Evolutionary conservation across 2,888 invertebrate genomes (phyloP).

Genomic region (Seladonia tumulorum): DNA sequence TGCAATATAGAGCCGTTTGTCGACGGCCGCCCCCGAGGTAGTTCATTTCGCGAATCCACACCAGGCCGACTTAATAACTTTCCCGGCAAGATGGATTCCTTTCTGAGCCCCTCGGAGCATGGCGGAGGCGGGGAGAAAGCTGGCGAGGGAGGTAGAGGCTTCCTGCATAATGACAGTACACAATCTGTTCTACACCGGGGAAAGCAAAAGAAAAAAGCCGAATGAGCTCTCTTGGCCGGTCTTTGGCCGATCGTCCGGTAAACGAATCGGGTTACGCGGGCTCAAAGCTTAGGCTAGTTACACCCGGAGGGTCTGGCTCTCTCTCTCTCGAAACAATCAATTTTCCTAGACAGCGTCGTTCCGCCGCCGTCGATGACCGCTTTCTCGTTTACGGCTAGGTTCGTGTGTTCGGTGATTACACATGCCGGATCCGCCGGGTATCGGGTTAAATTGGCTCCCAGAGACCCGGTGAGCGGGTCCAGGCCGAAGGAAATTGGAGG

Average conservation of each 20-base stretch:
- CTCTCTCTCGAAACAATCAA: slow-evolving; percentile 29
- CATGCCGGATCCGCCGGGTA: slow-evolving; percentile 40
- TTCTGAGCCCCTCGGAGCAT: slow-evolving; percentile 47
- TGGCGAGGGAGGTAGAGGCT: no score
- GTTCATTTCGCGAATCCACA: slow-evolving; percentile 60
- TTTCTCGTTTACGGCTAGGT: slow-evolving; percentile 27
- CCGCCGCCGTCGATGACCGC: slow-evolving; percentile 14
- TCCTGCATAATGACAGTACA: not conserved
- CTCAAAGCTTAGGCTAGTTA: not conserved
- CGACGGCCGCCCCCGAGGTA: slow-evolving; percentile 54
- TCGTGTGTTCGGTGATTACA: slow-evolving; percentile 52
- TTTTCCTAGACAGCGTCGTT: slow-evolving; percentile 41
- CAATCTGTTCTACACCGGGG: not conserved
- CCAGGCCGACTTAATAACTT: slow-evolving; percentile 64
- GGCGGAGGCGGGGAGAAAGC: not conserved
- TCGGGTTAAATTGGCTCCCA: slow-evolving; percentile 51
- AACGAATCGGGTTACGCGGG: not conserved
- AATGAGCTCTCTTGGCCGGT: not conserved
- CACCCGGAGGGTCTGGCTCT: not conserved
- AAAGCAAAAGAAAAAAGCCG: not conserved
- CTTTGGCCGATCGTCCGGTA: not conserved
- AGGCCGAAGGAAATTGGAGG: slow-evolving; percentile 48
- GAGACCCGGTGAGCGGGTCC: slow-evolving; percentile 5
- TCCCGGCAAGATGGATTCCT: slow-evolving; percentile 67
- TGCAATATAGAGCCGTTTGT: slow-evolving; percentile 69